Percentiles rank a stretch among this genome's conserved stretches.
These are phyloP conservation scores for Papilio dardanus DNA, from an alignment of 1,140 invertebrate genomes.

Conservation along the genomic window DNA sequence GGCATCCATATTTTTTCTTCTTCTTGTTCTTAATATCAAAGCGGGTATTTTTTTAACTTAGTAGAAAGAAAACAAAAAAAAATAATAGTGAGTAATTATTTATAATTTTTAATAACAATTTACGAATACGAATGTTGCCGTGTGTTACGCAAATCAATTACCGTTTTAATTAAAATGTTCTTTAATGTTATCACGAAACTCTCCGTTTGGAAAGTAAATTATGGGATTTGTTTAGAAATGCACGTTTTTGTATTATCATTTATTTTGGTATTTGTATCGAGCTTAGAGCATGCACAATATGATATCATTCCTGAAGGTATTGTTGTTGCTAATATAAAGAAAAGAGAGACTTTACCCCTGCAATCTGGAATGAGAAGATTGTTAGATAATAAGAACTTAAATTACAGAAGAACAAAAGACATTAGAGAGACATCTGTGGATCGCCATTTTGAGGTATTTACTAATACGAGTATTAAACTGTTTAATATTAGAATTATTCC, in stretches of 20 bases:
- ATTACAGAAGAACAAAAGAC: slow-evolving; percentile 17
- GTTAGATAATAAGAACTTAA: not conserved
- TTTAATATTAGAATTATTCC: not conserved
- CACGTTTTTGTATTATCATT: not conserved
- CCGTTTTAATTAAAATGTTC: not conserved
- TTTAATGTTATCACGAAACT: not conserved
- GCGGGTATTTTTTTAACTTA: no score
- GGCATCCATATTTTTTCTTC: no score
- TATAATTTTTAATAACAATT: not conserved
- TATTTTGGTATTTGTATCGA: not conserved
- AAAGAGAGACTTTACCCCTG: not conserved
- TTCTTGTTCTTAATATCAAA: no score
- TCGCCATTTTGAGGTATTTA: slow-evolving; percentile 10
- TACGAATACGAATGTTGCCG: not conserved
- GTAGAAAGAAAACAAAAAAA: no score
- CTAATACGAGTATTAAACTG: not conserved
- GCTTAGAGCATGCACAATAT: not conserved
- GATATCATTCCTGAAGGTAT: not conserved
- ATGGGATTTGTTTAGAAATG: not conserved
- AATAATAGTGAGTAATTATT: no score
- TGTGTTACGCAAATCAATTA: slow-evolving; percentile 1
- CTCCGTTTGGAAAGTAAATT: not conserved
- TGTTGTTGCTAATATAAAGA: slow-evolving; percentile 18
- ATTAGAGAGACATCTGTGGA: not conserved
- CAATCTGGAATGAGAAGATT: slow-evolving; percentile 3